A percentile compares a stretch with the other conserved stretches of the same genome.
phyloP scores from a whole-genome alignment of 30 jellyfish, hydroid and myxozoan species.

The Cassiopea andromeda region DNA sequence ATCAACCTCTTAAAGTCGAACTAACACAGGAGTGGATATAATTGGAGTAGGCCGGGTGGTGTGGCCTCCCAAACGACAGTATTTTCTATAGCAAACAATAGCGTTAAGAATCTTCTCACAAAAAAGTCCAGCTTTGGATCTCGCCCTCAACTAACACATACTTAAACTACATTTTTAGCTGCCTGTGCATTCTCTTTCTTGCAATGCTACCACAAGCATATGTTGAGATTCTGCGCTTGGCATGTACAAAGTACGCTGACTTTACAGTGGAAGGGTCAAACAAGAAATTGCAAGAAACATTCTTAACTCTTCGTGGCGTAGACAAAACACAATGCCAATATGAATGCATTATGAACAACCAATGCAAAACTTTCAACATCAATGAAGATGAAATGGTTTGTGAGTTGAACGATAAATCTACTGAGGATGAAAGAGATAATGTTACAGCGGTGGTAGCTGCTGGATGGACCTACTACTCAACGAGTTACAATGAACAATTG shows the following conservation, averaged over 20 bases:
- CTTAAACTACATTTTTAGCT: background rate
- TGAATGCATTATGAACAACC: background rate
- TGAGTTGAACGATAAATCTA: conserved; percentile 14
- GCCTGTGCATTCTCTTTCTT: background rate
- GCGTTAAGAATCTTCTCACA: no score
- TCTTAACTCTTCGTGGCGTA: background rate
- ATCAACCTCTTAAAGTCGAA: no score
- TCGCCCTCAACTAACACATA: background rate
- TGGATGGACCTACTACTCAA: conserved; percentile 45
- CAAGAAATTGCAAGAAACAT: background rate
- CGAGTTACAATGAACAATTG: conserved; percentile 15
- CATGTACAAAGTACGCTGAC: conserved; percentile 15
- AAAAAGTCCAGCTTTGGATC: no score
- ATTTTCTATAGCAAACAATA: no score
- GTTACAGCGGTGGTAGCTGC: background rate
- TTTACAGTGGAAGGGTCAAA: background rate
- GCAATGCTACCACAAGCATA: background rate
- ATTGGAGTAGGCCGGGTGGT: no score
- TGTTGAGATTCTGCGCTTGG: conserved; percentile 25
- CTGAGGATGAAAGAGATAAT: conserved; percentile 6
- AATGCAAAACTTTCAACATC: conserved; percentile 22
- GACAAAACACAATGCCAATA: background rate
- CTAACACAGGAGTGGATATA: no score
- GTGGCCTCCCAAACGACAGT: no score
- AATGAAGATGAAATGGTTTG: conserved; percentile 3